Conservation (phyloP, 1,140 invertebrate genomes). For the Uloborus diversus region DNA sequence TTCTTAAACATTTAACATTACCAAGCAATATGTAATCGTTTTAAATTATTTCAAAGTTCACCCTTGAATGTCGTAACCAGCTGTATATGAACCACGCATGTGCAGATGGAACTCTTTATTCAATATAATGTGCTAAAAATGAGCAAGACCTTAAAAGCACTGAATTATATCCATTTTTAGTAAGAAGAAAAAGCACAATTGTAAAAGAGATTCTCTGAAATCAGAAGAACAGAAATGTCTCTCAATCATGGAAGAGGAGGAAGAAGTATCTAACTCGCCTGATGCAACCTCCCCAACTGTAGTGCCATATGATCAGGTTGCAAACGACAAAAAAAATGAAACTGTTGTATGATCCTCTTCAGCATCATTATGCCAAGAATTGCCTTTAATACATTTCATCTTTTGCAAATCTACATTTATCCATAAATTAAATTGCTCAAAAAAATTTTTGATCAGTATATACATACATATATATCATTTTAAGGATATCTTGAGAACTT, state of each 20-base stretch:
- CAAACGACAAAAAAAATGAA: not conserved
- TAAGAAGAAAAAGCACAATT: constrained; percentile 32
- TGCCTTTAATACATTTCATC: not conserved
- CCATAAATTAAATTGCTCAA: not conserved
- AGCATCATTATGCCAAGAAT: not conserved
- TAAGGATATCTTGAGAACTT: not conserved
- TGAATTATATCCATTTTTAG: not conserved
- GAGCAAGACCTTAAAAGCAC: too few species aligned
- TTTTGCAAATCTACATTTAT: too few species aligned
- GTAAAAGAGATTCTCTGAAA: not conserved
- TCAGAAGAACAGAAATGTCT: constrained; percentile 24
- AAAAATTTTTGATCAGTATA: not conserved
- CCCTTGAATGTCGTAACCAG: too few species aligned
- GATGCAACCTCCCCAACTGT: constrained; percentile 1
- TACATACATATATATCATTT: not conserved
- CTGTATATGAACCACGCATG: too few species aligned
- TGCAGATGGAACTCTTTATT: too few species aligned
- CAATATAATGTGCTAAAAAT: too few species aligned
- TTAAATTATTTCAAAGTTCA: too few species aligned
- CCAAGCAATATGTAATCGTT: too few species aligned
- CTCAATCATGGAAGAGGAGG: constrained; percentile 45
- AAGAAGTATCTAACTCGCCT: constrained; percentile 24
- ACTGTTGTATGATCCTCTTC: constrained; percentile 11
- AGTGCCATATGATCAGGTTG: not conserved
- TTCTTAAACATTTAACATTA: too few species aligned